A percentile compares a stretch with the other conserved stretches of the same genome.
Evolutionary conservation across 2,797 vertebrate species (phyloP).

Genomic region (Centroberyx gerrardi): DNA sequence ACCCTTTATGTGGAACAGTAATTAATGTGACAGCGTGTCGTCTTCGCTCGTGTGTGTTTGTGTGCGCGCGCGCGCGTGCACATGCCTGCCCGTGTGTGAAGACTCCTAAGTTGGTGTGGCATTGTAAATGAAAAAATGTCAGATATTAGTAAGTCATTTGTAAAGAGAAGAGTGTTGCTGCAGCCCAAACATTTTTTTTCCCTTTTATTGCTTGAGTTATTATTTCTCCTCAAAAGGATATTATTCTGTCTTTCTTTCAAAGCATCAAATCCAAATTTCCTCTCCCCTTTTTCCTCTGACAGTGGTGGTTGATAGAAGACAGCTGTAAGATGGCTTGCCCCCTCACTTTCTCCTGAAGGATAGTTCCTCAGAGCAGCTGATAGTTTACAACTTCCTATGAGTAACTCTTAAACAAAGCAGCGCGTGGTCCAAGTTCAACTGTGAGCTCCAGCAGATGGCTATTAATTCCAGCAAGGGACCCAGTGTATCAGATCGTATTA

Average conservation of each 20-base stretch:
- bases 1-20: conserved; percentile 66
- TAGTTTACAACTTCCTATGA: conserved; percentile 55
- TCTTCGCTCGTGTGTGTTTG: conserved; percentile 31
- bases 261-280: conserved; percentile 25
- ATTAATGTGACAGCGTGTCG: conserved; percentile 77
- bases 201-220: conserved; percentile 37
- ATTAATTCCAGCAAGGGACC: conserved; percentile 72
- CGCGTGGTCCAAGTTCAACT: conserved; percentile 58
- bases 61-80: background rate
- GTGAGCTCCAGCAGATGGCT: conserved; percentile 67
- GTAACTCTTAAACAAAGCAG: conserved; percentile 72
- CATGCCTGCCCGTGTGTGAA: background rate
- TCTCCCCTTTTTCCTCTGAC: background rate
- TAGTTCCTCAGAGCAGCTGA: conserved; percentile 42
- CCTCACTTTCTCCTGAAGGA: conserved; percentile 18
- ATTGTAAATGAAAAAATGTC: conserved; percentile 40
- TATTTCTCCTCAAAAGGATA: conserved; percentile 31
- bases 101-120: background rate
- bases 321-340: background rate
- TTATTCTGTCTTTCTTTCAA: conserved; percentile 11
- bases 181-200: conserved; percentile 15
- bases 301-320: conserved; percentile 1
- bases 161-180: conserved; percentile 17
- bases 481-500: conserved; percentile 65
- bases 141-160: conserved; percentile 65